A percentile compares a stretch with the other conserved stretches of the same genome.
phyloP scores from a whole-genome alignment of 2,113 vertebrate species.

The Lepus timidus region DNA sequence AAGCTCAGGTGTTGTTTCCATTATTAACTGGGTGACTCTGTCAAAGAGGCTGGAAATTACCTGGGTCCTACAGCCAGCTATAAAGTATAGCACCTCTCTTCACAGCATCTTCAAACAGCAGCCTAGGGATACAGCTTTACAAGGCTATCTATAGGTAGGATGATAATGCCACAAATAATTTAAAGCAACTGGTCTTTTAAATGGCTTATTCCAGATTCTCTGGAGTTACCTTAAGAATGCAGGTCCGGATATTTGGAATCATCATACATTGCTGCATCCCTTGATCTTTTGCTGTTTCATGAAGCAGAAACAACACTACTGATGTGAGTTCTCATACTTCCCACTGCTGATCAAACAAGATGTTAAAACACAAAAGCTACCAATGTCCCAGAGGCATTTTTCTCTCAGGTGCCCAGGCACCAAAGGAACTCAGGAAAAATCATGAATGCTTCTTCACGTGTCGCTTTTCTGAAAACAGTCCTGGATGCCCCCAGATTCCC shows the following conservation, averaged over 20 bases:
- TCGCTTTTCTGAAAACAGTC: neutral
- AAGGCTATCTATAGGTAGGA: neutral
- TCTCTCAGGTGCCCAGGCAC: neutral
- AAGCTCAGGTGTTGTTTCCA: neutral
- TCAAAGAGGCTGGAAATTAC: neutral
- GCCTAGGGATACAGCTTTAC: accelerated
- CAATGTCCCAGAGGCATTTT: neutral
- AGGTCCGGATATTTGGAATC: neutral
- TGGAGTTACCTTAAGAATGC: neutral
- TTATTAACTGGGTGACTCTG: neutral
- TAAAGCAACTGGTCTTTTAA: neutral
- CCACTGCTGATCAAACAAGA: neutral
- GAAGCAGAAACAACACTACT: neutral
- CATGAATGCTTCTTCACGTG: neutral
- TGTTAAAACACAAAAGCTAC: neutral
- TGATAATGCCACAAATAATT: neutral
- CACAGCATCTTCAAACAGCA: neutral
- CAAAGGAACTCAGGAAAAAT: neutral
- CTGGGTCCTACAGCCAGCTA: accelerated
- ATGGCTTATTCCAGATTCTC: neutral
- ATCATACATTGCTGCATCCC: neutral
- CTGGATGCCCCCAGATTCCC: neutral
- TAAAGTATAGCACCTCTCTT: neutral
- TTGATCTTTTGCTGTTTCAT: neutral
- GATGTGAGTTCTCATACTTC: neutral